phyloP scores from a whole-genome alignment of 2,797 vertebrate genomes.

The Falco naumanni region DNA sequence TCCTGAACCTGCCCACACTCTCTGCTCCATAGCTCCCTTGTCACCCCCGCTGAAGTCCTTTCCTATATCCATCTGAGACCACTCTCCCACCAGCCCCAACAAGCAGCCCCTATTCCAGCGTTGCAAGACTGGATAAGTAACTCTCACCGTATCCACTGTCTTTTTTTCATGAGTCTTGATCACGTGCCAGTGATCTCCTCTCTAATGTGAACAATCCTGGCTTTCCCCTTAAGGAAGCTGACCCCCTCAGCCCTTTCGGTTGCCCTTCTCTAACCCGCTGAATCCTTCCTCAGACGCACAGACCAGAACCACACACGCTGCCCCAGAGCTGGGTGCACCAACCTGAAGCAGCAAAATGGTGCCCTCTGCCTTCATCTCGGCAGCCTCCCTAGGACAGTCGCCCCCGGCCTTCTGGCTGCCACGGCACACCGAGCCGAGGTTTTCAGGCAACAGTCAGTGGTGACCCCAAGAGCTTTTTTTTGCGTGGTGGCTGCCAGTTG shows the following conservation, averaged over 20 bases:
- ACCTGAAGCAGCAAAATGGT: not conserved
- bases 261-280: not conserved
- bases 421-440: not conserved
- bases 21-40: not conserved
- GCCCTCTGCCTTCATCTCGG: not conserved
- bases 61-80: not conserved
- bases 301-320: not conserved
- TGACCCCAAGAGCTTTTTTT: not conserved
- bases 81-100: not conserved
- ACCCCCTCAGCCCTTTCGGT: not conserved
- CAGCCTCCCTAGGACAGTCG: not conserved
- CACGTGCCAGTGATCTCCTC: not conserved
- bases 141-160: not conserved
- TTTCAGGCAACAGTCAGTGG: not conserved
- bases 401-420: not conserved
- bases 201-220: not conserved
- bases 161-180: not conserved
- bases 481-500: not conserved
- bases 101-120: not conserved
- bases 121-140: accelerated
- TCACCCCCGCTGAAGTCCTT: not conserved
- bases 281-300: not conserved
- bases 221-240: not conserved
- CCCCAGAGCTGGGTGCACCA: not conserved
- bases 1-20: not conserved